Base-by-base conservation (phyloP, 2,113 vertebrate species). In the Tetraodon nigroviridis region DNA sequence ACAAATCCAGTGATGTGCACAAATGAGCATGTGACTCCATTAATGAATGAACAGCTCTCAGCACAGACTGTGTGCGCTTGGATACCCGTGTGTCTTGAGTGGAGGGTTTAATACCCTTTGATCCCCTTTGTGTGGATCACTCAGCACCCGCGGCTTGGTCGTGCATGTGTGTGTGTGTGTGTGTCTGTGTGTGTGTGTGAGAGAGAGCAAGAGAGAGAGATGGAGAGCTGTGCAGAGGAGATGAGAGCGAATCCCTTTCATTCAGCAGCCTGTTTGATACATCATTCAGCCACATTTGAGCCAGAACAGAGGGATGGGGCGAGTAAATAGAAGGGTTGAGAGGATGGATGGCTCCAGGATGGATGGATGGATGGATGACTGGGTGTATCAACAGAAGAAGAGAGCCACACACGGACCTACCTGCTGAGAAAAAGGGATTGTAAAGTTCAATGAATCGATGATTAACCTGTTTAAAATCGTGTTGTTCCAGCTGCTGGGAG, bases 1-100 rank as follows among this genome's bases (percentile, higher is more conserved):
- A 55, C 48, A 68, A 75, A 55, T 58, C 67, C 56, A 29, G 55
- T 49, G 57, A 76, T 73, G 62, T 76, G 72, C 72, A 61, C 71
- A 76, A 51, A 47, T 45, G 66, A 71, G 60, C 76, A 81, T 67
- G 71, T 78, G 78, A 67, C 64, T 78, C 50, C 55, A 74, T 77
- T 80, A 85, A 81, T 86, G 72, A 87, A 83, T 84, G 79, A 81
- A 78, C 49, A 62, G 64, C 75, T 75, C 49, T 74, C 60, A 78
- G 51, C 61, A 58, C 1, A 42, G 55, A 19, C 40, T 50, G 60
- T 51, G 47, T 17, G 55, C 1, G 56, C 5, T 12, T 52, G 61
- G 7, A 15, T 61, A 2, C 42, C 17, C 49, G 7, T 55, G 20
- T 32, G 55, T 49, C 27, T 71, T 52, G 40, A 77, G 54, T 22